phyloP scores from a whole-genome alignment of 2,113 vertebrate genomes.

The Tautogolabrus adspersus region DNA sequence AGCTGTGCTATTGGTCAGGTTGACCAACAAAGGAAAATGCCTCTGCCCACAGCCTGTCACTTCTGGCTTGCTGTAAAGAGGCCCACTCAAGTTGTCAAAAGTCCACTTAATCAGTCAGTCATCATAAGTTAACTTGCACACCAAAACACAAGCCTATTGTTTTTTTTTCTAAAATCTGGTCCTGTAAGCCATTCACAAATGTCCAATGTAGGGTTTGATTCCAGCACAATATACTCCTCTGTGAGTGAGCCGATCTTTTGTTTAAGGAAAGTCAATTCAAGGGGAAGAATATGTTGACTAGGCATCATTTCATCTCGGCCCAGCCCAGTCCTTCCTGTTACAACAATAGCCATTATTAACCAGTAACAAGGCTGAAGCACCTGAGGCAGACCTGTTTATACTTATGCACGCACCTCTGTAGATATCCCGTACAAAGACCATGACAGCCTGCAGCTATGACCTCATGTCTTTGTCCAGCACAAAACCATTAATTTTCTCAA shows the following conservation, averaged over 20 bases:
- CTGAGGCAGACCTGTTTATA: conserved; percentile 49
- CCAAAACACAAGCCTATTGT: too few relatives aligned
- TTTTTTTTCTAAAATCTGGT: too few relatives aligned
- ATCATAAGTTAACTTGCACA: neutral
- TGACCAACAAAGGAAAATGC: too few relatives aligned
- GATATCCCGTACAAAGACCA: conserved; percentile 23
- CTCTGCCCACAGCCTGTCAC: too few relatives aligned
- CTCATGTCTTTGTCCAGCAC: conserved; percentile 21
- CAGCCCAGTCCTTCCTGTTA: conserved; percentile 48
- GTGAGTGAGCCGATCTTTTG: conserved; percentile 40
- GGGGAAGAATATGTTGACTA: conserved; percentile 11
- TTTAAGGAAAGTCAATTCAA: conserved; percentile 37
- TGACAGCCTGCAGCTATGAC: conserved; percentile 40
- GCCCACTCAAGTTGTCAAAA: conserved; percentile 13
- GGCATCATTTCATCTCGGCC: conserved; percentile 34
- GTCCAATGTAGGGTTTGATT: conserved; percentile 20
- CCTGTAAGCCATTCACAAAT: conserved; percentile 14
- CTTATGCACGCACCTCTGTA: conserved; percentile 46
- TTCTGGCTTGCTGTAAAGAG: neutral
- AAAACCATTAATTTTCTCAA: neutral
- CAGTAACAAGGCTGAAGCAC: conserved; percentile 38
- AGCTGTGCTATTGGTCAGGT: too few relatives aligned
- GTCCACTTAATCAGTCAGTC: conserved; percentile 13
- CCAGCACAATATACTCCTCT: conserved; percentile 1
- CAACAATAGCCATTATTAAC: conserved; percentile 56